These are phyloP conservation scores for Myiagra hebetior DNA, from an alignment of 2,113 vertebrate genomes.

Conservation along the genomic window DNA sequence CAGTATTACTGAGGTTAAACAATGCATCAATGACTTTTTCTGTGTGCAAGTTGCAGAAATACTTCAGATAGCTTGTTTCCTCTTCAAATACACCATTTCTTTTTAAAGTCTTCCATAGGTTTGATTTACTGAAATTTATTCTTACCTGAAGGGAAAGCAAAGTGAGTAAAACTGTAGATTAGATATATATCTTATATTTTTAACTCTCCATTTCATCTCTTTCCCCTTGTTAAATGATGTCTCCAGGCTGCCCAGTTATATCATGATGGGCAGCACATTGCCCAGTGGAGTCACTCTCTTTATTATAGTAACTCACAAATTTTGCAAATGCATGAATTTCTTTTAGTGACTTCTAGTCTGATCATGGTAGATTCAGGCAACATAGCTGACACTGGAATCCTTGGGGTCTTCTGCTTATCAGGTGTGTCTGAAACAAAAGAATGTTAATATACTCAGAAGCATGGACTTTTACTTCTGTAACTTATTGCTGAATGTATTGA, in stretches of 20 bases:
- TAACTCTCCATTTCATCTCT: background rate
- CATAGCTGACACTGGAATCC: background rate
- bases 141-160: background rate
- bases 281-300: background rate
- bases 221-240: background rate
- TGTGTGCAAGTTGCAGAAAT: background rate
- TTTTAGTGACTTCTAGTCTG: background rate
- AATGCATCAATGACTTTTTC: background rate
- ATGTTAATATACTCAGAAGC: background rate
- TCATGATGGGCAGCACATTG: background rate
- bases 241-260: background rate
- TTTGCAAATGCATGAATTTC: background rate
- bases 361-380: background rate
- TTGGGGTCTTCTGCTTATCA: background rate
- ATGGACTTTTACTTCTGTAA: background rate
- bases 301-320: background rate
- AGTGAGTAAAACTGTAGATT: background rate
- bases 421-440: background rate
- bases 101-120: background rate
- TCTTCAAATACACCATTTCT: background rate
- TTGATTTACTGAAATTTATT: background rate
- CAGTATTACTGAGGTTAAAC: background rate
- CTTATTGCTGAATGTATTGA: background rate
- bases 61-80: background rate
- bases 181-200: background rate